These are phyloP conservation scores for Microctenopoma lineatum DNA, from an alignment of 2,797 vertebrate species.

Conservation along the genomic window DNA sequence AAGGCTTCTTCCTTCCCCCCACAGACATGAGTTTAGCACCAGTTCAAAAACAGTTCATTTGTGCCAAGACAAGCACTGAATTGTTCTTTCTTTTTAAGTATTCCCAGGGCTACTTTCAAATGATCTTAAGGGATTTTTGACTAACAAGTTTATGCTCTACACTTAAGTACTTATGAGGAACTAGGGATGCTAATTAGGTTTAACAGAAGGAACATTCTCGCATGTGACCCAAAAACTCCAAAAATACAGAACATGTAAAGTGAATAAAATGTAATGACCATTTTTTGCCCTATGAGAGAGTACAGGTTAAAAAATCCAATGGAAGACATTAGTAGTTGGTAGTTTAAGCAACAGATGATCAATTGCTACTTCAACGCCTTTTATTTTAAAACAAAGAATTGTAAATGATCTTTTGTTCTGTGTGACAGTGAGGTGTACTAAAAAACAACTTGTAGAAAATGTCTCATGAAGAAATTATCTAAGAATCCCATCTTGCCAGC, in stretches of 20 bases:
- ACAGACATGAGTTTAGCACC: slow-evolving; percentile 34
- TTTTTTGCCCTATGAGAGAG: not conserved
- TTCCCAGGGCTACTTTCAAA: slow-evolving; percentile 49
- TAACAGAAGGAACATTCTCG: not conserved
- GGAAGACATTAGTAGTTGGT: too few relatives aligned
- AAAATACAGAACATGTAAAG: not conserved
- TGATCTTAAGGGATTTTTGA: slow-evolving; percentile 21
- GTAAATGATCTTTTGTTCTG: too few relatives aligned
- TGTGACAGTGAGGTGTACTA: too few relatives aligned
- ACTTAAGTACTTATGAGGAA: not conserved
- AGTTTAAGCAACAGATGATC: too few relatives aligned
- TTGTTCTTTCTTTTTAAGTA: slow-evolving; percentile 65
- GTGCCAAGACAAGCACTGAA: slow-evolving; percentile 67
- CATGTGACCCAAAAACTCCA: not conserved
- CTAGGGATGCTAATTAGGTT: too few relatives aligned
- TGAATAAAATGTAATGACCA: not conserved
- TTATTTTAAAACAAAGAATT: too few relatives aligned
- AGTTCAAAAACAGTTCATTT: slow-evolving; percentile 42
- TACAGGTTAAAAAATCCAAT: slow-evolving; percentile 2
- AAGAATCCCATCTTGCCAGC: too few relatives aligned
- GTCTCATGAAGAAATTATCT: too few relatives aligned
- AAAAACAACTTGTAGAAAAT: too few relatives aligned
- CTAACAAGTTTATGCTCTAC: slow-evolving; percentile 8
- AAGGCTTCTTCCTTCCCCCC: slow-evolving; percentile 44
- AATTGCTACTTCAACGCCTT: too few relatives aligned